Conservation (phyloP, 2,888 invertebrate species). For the Agriopis marginaria region DNA sequence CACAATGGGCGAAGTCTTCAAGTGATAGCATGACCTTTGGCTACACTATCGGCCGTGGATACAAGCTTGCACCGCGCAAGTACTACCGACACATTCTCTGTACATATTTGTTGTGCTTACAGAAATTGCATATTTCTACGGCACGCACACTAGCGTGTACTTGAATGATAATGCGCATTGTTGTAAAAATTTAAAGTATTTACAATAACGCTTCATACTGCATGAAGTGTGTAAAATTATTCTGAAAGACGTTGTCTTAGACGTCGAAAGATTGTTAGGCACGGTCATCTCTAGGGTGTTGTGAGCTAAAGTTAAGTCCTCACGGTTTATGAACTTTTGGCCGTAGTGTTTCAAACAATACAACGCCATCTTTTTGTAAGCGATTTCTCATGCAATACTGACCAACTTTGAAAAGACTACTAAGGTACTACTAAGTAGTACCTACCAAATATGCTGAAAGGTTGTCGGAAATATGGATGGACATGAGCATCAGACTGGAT, state of each 20-base stretch:
- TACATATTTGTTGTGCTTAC: constrained; percentile 23
- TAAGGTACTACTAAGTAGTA: neutral
- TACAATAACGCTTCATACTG: constrained; percentile 9
- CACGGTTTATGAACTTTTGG: neutral
- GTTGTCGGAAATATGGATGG: neutral
- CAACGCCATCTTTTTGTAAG: neutral
- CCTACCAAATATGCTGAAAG: neutral
- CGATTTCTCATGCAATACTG: too few species aligned
- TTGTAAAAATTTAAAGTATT: constrained; percentile 12
- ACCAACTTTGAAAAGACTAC: neutral
- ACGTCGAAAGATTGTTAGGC: constrained; percentile 1
- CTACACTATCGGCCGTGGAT: constrained; percentile 71
- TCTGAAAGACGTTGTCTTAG: constrained; percentile 6
- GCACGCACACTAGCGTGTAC: constrained; percentile 25
- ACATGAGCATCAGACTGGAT: neutral
- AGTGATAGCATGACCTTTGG: constrained; percentile 82
- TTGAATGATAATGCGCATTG: constrained; percentile 29
- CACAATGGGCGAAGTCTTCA: constrained; percentile 70
- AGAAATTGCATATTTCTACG: constrained; percentile 33
- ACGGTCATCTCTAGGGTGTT: constrained; percentile 2
- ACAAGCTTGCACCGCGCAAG: constrained; percentile 50
- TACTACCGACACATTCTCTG: constrained; percentile 34
- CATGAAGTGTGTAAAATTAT: constrained; percentile 17
- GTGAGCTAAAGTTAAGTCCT: neutral
- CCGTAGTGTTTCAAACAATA: neutral